Evolutionary conservation across 2,113 vertebrate genomes (phyloP).

Genomic region (Anoura caudifer): DNA sequence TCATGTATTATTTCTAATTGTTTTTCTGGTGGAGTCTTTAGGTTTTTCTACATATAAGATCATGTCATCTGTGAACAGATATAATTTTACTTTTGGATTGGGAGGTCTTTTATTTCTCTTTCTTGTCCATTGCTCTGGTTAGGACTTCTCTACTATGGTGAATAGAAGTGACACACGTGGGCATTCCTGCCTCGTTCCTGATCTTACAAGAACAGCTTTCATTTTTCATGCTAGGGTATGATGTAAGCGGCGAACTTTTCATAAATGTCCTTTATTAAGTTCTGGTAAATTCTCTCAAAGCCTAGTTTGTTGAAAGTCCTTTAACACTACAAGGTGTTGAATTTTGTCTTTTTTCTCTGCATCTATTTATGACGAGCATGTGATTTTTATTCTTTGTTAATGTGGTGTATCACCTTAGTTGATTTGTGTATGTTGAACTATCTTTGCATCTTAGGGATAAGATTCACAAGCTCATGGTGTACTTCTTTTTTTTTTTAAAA

Average conservation of each 20-base stretch:
- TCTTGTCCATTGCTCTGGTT: not conserved
- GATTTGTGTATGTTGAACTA: not conserved
- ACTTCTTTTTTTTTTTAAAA: not conserved
- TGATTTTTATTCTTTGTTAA: not conserved
- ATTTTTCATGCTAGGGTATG: not conserved
- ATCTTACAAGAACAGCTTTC: not conserved
- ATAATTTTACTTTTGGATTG: not conserved
- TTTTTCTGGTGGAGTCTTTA: not conserved
- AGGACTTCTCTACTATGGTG: not conserved
- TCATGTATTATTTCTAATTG: not conserved
- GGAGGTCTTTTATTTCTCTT: not conserved
- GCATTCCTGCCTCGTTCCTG: not conserved
- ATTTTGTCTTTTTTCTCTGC: not conserved
- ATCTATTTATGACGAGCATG: not conserved
- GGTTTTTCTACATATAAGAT: not conserved
- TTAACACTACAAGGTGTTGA: not conserved
- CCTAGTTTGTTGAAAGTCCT: not conserved
- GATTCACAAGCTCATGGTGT: not conserved
- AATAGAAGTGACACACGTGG: not conserved
- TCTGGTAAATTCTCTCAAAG: not conserved
- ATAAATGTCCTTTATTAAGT: not conserved
- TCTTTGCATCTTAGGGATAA: not conserved
- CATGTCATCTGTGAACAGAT: not conserved
- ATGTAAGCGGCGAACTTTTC: not conserved
- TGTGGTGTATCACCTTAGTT: not conserved